A percentile compares a stretch with the other conserved stretches of the same genome.
phyloP scores from a whole-genome alignment of 2,113 vertebrate genomes.

The Pandion haliaetus region DNA sequence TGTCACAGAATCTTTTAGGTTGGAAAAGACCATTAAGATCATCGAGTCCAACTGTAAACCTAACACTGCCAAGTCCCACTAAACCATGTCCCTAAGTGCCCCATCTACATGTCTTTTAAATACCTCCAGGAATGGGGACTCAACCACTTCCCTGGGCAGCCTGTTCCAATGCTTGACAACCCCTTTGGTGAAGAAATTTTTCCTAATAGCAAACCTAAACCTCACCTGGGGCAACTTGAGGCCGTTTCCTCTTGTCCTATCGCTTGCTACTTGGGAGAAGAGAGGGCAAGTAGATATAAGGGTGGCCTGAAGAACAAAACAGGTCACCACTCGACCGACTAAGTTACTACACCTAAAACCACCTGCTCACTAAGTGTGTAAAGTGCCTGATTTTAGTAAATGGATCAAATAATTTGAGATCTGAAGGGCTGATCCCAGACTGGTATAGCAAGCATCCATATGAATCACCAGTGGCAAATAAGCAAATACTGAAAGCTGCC shows the following conservation, averaged over 20 bases:
- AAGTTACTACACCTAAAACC: background rate
- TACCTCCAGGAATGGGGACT: background rate
- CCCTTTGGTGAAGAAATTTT: background rate
- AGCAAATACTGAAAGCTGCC: background rate
- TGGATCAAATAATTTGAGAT: background rate
- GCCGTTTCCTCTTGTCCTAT: background rate
- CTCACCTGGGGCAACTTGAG: background rate
- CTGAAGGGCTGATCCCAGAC: background rate
- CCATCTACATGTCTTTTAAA: fast-evolving
- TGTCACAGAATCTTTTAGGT: background rate
- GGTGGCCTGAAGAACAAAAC: background rate
- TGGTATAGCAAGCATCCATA: background rate
- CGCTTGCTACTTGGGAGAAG: background rate
- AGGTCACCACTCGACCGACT: fast-evolving
- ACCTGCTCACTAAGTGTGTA: background rate
- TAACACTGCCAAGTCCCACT: background rate
- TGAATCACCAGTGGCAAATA: background rate
- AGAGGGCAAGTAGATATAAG: background rate
- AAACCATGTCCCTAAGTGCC: background rate
- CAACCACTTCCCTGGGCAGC: background rate
- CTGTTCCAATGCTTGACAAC: background rate
- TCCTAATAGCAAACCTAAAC: background rate
- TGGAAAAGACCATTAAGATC: background rate
- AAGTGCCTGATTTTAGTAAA: background rate
- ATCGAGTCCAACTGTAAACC: background rate